Evolutionary conservation across 2,797 vertebrate genomes (phyloP), one percentile per base, ranked within the genome.

Genomic region (Crenuchus spilurus): DNA sequence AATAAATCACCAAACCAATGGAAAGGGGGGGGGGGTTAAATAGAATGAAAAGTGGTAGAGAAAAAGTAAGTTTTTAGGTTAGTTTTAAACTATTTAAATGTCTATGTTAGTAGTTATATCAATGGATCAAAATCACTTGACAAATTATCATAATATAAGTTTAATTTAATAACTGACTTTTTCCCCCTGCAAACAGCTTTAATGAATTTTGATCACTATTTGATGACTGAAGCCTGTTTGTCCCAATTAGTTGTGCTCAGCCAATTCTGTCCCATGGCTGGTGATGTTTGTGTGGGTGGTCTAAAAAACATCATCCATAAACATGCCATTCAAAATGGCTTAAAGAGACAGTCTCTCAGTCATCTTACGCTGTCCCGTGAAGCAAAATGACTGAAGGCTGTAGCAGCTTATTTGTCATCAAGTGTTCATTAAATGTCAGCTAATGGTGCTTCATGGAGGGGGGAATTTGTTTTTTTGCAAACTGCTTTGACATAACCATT

Each of bases 391-490:
- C 42, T 66, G 52, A 31, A 44, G 49, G 37, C 18, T 11, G 14
- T 22, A 42, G 31, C 48, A 62, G 35, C 66, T 33, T 48, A 49
- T 77, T 68, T 60, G 48, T 68, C 64, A 76, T 78, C 60, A 60
- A 77, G 65, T 65, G 41, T 24, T 60, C 48, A 72, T 79, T 68
- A 82, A 74, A 69, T 74, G 66, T 70, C 51, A 37, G 75, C 41
- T 78, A 80, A 83, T 71, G 74, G 66, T 31, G 68, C 71, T 66
- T 76, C 51, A 63, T 55, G 26, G 24, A 37, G 69, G 71, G 26
- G 57, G 24, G 62, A 52, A 74, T 82, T 80, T 75, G 81, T 70
- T 80, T 72, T n/a, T 80, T 66, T 75, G 54, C 48, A 63, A 48
- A 55, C 39, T 14, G 66, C 57, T 51, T 61, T 70, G 68, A 77